Conservation (phyloP, 2,797 vertebrate genomes). For the Falco concolor region DNA sequence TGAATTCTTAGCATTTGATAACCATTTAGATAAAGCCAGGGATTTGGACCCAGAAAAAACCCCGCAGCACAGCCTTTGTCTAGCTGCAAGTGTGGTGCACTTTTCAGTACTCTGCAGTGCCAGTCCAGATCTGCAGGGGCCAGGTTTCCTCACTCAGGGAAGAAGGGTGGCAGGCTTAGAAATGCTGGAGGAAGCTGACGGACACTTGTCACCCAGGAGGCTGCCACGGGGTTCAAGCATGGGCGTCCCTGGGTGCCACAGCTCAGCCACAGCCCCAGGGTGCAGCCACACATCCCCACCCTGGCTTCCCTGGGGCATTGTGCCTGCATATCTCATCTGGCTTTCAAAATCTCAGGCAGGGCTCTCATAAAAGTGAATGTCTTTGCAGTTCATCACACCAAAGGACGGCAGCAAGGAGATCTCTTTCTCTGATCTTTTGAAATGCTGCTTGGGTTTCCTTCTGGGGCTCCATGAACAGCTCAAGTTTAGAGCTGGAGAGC, state of each 20-base stretch:
- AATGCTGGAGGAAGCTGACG: background rate
- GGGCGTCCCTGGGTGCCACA: background rate
- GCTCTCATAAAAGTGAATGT: background rate
- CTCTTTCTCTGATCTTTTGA: background rate
- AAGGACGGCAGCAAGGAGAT: background rate
- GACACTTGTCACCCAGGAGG: background rate
- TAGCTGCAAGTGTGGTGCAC: background rate
- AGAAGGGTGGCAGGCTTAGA: background rate
- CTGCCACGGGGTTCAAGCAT: background rate
- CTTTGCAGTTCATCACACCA: background rate
- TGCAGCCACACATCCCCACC: background rate
- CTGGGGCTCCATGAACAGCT: background rate
- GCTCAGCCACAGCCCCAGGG: background rate
- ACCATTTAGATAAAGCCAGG: background rate
- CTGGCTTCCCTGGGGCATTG: background rate
- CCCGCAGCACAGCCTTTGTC: background rate
- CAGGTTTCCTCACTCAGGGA: background rate
- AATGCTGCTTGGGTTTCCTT: background rate
- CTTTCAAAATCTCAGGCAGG: background rate
- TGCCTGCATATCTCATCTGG: background rate
- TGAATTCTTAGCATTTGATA: background rate
- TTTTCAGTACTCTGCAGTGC: background rate
- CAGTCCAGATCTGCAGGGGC: background rate
- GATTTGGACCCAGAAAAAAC: background rate
- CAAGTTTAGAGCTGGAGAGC: background rate